These are phyloP conservation scores for Drosophila pruinosa DNA, from an alignment of 1,140 invertebrate genomes.

Conservation along the genomic window DNA sequence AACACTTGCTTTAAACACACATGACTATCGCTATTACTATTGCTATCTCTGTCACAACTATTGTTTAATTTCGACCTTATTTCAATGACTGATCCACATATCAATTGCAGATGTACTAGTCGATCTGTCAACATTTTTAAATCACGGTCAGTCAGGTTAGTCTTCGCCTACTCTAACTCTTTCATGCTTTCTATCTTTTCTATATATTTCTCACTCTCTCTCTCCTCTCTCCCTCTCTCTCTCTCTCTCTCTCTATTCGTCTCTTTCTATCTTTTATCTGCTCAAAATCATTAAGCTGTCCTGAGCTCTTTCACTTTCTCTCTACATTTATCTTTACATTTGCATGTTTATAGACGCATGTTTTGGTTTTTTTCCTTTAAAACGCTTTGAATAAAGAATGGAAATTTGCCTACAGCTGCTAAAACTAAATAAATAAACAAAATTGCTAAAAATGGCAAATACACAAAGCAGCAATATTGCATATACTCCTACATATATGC, in stretches of 20 bases:
- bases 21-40: background rate
- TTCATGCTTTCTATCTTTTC: too few species aligned
- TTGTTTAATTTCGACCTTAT: conserved; percentile 41
- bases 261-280: conserved; percentile 26
- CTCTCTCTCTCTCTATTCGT: conserved; percentile 21
- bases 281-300: conserved; percentile 4
- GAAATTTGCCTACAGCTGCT: conserved; percentile 40
- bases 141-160: conserved; percentile 83
- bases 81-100: conserved; percentile 66
- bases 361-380: conserved; percentile 36
- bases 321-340: conserved; percentile 18
- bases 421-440: conserved; percentile 37
- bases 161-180: conserved; percentile 38
- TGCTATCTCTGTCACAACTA: conserved; percentile 5
- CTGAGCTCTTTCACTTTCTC: background rate
- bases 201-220: conserved; percentile 10
- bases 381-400: conserved; percentile 42
- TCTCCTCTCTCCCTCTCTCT: conserved; percentile 20
- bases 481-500: background rate
- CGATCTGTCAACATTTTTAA: conserved; percentile 82
- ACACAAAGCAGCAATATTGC: conserved; percentile 1
- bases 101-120: conserved; percentile 82
- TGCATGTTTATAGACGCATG: conserved; percentile 71
- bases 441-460: conserved; percentile 38
- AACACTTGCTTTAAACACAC: background rate